Evolutionary conservation across 2,113 vertebrate genomes (phyloP).

Genomic region (Empidonax alnorum): DNA sequence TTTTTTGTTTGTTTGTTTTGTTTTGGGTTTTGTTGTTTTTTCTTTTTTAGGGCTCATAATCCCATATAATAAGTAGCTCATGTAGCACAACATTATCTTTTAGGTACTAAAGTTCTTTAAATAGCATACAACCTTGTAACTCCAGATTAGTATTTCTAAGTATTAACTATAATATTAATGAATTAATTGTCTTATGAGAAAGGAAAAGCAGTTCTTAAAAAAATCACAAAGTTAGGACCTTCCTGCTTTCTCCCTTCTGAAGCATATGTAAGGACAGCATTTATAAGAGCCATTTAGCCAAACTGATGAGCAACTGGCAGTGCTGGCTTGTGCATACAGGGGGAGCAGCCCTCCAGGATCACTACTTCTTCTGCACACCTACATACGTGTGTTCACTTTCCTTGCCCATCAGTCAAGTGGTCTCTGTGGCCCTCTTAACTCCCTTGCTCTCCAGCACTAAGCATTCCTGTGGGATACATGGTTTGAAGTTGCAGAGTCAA

Average conservation of each 20-base stretch:
- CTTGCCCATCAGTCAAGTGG: not conserved
- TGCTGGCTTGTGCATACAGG: not conserved
- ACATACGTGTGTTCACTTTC: not conserved
- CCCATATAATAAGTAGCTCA: not conserved
- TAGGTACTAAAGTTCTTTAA: not conserved
- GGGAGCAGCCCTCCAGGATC: not conserved
- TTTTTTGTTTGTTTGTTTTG: not conserved
- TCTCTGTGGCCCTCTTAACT: no score
- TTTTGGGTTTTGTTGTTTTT: not conserved
- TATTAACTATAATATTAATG: not conserved
- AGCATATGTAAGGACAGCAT: not conserved
- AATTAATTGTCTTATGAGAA: not conserved
- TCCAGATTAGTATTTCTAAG: not conserved
- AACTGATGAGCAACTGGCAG: not conserved
- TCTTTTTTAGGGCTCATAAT: not conserved
- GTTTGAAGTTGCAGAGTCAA: not conserved
- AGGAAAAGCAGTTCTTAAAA: not conserved
- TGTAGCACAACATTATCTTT: not conserved
- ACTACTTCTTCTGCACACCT: accelerated
- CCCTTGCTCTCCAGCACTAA: not conserved
- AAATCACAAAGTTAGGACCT: not conserved
- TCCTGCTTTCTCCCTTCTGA: not conserved
- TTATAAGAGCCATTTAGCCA: not conserved
- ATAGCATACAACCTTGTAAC: not conserved
- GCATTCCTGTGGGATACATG: accelerated